Conservation (phyloP, 2,113 vertebrate genomes). For the Anas platyrhynchos region DNA sequence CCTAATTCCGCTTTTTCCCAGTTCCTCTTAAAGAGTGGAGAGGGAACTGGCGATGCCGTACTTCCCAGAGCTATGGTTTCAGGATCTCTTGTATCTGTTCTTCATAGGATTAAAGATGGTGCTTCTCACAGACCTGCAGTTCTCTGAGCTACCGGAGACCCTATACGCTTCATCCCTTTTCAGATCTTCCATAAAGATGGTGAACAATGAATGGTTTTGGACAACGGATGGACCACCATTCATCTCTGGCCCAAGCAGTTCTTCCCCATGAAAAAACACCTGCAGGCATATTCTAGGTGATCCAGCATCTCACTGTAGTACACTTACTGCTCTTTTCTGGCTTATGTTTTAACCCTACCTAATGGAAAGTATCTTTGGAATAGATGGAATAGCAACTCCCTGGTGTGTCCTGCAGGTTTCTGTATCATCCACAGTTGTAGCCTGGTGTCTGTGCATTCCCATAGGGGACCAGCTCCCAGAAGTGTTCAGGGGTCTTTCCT, state of each 20-base stretch:
- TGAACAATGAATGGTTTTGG: neutral
- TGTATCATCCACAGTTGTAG: neutral
- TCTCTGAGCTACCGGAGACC: neutral
- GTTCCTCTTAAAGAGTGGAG: neutral
- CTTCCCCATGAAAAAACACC: neutral
- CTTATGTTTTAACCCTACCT: neutral
- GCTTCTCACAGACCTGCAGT: neutral
- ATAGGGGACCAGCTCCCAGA: accelerated
- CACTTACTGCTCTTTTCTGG: neutral
- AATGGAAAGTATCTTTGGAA: neutral
- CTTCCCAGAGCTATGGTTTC: neutral
- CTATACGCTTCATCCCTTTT: neutral
- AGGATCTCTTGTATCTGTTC: neutral
- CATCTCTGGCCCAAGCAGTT: neutral
- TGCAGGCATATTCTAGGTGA: neutral
- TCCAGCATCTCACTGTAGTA: neutral
- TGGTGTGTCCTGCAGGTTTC: neutral
- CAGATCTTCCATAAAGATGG: neutral
- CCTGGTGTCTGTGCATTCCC: neutral
- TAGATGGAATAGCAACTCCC: neutral
- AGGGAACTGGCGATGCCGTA: neutral
- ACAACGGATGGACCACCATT: neutral
- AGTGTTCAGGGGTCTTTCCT: neutral
- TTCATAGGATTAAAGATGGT: neutral
- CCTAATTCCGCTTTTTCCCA: neutral